Conservation (phyloP, 1,140 invertebrate genomes). For the Polypedilum pembai region DNA sequence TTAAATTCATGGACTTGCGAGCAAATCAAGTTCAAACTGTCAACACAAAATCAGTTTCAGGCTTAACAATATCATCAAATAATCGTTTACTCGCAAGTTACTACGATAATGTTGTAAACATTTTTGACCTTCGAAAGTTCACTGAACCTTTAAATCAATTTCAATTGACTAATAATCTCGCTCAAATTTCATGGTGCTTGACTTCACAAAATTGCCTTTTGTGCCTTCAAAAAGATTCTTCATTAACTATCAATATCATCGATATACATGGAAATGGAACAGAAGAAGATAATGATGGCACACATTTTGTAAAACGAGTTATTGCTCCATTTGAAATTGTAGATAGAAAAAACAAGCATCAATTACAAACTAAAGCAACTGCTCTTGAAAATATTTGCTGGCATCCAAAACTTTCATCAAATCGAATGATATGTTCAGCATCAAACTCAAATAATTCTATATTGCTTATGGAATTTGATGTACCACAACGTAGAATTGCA, state of each 20-base stretch:
- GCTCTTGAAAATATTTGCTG: constrained; percentile 34
- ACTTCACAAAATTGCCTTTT: constrained; percentile 54
- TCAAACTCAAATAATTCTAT: constrained; percentile 32
- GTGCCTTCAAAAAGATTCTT: constrained; percentile 39
- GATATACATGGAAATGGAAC: constrained; percentile 40
- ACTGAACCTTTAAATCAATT: constrained; percentile 74
- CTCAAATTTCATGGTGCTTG: constrained; percentile 80
- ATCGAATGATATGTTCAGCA: constrained; percentile 36
- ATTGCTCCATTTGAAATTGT: constrained; percentile 38
- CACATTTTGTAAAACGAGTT: constrained; percentile 40
- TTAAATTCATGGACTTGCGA: constrained; percentile 86
- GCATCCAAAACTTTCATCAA: constrained; percentile 38
- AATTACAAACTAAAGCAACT: constrained; percentile 34
- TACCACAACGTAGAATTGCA: constrained; percentile 26
- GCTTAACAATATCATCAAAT: constrained; percentile 67
- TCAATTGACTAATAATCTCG: constrained; percentile 59
- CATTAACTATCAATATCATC: constrained; percentile 38
- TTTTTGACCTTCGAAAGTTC: constrained; percentile 84
- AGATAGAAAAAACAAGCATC: constrained; percentile 34
- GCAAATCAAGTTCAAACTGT: constrained; percentile 70
- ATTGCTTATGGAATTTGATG: constrained; percentile 28
- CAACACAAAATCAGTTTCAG: constrained; percentile 76
- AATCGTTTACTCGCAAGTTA: constrained; percentile 74
- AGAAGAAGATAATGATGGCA: constrained; percentile 35
- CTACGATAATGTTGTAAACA: constrained; percentile 67